Conservation (phyloP, 1,140 invertebrate species). For the Euglossa dilemma region DNA sequence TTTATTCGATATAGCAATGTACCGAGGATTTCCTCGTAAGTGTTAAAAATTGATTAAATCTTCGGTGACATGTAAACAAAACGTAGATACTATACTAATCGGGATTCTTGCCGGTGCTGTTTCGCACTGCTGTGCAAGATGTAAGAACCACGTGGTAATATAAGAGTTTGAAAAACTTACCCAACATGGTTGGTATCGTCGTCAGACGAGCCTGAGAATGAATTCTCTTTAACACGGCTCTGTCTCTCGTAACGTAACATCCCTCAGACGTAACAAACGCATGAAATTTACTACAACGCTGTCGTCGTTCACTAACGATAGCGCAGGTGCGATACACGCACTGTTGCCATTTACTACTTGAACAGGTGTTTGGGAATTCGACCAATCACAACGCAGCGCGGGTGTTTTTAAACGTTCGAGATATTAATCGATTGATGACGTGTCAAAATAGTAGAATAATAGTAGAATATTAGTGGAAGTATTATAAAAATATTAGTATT, state of each 20-base stretch:
- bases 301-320: not conserved
- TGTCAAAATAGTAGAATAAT: not conserved
- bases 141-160: not conserved
- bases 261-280: constrained; percentile 2
- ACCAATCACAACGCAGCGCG: constrained; percentile 2
- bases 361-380: constrained; percentile 24
- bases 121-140: not conserved
- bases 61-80: constrained; percentile 54
- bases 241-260: constrained; percentile 31
- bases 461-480: no score
- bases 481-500: not conserved
- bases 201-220: constrained; percentile 42
- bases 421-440: not conserved
- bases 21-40: not conserved
- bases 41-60: not conserved
- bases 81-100: not conserved
- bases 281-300: not conserved
- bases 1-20: no score
- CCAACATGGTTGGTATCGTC: constrained; percentile 47
- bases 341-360: constrained; percentile 9
- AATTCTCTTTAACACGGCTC: constrained; percentile 15
- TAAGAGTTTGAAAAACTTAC: constrained; percentile 17
- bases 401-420: not conserved
- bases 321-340: constrained; percentile 39
- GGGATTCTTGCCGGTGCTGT: constrained; percentile 12